Evolutionary conservation across 2,113 vertebrate genomes (phyloP).

Genomic region (Ascaphus truei): DNA sequence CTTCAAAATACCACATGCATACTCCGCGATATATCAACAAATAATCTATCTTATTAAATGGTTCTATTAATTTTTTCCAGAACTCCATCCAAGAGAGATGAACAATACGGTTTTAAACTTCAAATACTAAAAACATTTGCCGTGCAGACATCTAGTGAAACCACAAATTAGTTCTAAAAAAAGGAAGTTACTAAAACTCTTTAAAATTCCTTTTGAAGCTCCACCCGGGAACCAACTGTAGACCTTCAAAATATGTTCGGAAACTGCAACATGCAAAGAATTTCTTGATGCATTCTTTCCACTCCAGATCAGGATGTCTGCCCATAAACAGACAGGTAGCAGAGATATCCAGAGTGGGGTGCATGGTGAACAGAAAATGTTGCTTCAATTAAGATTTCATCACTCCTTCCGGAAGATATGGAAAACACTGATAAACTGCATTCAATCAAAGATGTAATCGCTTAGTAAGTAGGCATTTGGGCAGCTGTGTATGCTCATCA

Average conservation of each 20-base stretch:
- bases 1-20: too few relatives aligned
- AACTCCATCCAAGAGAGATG: too few relatives aligned
- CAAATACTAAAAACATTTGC: background rate
- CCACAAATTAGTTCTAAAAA: background rate
- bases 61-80: too few relatives aligned
- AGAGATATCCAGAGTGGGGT: background rate
- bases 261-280: background rate
- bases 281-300: background rate
- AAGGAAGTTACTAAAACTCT: background rate
- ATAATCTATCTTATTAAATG: too few relatives aligned
- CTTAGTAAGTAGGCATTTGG: background rate
- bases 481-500: background rate
- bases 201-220: constrained; percentile 8
- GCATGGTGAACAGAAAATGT: background rate
- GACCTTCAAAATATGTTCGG: background rate
- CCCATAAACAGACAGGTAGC: constrained; percentile 21
- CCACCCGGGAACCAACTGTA: background rate
- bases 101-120: background rate
- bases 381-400: background rate
- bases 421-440: background rate
- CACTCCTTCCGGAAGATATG: background rate
- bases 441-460: background rate
- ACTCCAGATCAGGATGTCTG: background rate
- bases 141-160: background rate
- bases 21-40: too few relatives aligned